Percentiles rank a stretch among this genome's conserved stretches.
phyloP scores from a whole-genome alignment of 2,113 vertebrate genomes.

The Tragelaphus scriptus region DNA sequence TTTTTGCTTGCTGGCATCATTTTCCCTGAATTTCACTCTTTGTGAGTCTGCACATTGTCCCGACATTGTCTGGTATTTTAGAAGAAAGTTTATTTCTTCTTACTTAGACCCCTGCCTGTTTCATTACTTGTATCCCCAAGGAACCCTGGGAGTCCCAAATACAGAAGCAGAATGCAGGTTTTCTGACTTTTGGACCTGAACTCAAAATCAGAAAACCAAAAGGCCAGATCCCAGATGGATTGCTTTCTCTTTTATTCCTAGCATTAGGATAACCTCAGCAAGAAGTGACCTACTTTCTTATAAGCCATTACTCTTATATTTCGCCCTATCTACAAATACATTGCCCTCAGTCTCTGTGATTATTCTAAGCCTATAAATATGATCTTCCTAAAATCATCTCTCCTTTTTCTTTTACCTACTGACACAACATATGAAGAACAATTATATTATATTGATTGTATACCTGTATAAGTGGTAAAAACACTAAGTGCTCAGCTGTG shows the following conservation, averaged over 20 bases:
- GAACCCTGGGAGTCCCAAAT: neutral
- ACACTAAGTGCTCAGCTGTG: neutral
- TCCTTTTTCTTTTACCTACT: neutral
- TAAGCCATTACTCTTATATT: neutral
- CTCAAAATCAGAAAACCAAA: conserved; percentile 30
- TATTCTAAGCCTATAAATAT: neutral
- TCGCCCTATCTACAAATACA: neutral
- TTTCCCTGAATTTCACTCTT: neutral
- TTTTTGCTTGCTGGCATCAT: neutral
- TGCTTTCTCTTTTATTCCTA: conserved; percentile 2
- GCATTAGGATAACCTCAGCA: neutral
- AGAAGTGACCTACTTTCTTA: conserved; percentile 27
- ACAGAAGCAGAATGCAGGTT: neutral
- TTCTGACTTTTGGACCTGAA: conserved; percentile 18
- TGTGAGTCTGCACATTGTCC: neutral
- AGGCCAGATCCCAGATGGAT: neutral
- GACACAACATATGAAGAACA: neutral
- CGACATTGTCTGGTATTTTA: neutral
- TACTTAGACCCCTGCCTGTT: neutral
- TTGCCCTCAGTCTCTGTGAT: neutral
- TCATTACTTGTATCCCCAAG: neutral
- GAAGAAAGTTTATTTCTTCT: neutral
- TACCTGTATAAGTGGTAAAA: neutral
- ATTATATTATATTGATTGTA: neutral
- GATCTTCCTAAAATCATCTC: neutral